Conservation (phyloP, 1,140 invertebrate species). For the Drosophila quadrilineata region DNA sequence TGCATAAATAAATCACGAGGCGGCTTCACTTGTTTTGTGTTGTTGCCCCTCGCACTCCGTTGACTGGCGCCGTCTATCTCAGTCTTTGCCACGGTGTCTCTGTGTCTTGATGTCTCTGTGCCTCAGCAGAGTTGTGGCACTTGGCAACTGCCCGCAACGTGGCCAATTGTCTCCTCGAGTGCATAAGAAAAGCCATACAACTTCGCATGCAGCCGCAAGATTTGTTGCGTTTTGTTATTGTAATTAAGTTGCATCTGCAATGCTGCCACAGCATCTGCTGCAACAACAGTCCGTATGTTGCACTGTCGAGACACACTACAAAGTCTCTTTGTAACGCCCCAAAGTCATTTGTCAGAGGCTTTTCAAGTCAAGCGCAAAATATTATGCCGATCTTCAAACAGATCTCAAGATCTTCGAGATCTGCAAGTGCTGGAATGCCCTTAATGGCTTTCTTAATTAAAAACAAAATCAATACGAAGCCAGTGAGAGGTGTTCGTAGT, state of each 20-base stretch:
- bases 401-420: too few species aligned
- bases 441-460: slow-evolving; percentile 77
- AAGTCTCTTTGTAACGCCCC: slow-evolving; percentile 39
- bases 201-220: slow-evolving; percentile 39
- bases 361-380: slow-evolving; percentile 16
- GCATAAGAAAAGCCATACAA: slow-evolving; percentile 55
- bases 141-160: slow-evolving; percentile 40
- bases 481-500: slow-evolving; percentile 3
- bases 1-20: slow-evolving; percentile 72
- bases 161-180: slow-evolving; percentile 73
- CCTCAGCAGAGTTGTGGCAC: slow-evolving; percentile 7
- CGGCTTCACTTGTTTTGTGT: slow-evolving; percentile 38
- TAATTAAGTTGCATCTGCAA: slow-evolving; percentile 73
- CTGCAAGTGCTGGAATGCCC: slow-evolving; percentile 45
- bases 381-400: too few species aligned
- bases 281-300: not conserved
- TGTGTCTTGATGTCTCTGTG: not conserved
- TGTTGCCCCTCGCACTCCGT: not conserved
- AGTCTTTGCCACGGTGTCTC: not conserved
- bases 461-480: slow-evolving; percentile 66
- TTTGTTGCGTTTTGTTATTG: slow-evolving; percentile 63
- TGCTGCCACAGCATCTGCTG: slow-evolving; percentile 19
- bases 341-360: slow-evolving; percentile 49
- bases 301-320: slow-evolving; percentile 17
- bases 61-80: slow-evolving; percentile 56